These are phyloP conservation scores for Zapus hudsonius DNA, from an alignment of 2,113 vertebrate genomes.

Conservation along the genomic window DNA sequence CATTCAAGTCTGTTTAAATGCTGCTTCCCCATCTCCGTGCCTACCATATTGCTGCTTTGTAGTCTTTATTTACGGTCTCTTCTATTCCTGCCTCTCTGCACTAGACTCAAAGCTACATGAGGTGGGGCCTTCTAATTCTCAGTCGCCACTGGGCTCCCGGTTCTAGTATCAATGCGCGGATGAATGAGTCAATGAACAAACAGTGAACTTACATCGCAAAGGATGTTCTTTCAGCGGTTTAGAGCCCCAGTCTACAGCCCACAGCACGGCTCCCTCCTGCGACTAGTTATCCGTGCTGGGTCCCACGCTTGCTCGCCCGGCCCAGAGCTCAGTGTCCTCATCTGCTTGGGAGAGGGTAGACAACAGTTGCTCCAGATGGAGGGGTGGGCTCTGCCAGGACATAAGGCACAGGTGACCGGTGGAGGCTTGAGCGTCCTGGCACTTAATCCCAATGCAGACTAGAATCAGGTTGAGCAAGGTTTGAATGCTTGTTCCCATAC, in stretches of 20 bases:
- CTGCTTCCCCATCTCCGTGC: not conserved
- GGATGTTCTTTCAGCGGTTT: not conserved
- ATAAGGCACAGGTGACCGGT: not conserved
- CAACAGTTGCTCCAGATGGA: not conserved
- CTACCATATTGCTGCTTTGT: not conserved
- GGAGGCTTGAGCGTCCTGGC: not conserved
- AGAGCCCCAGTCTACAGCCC: not conserved
- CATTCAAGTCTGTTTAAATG: not conserved
- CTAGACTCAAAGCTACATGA: not conserved
- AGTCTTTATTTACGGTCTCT: too few species aligned
- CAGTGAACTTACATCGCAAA: not conserved
- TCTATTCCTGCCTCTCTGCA: not conserved
- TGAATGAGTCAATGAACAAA: not conserved
- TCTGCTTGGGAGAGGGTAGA: not conserved
- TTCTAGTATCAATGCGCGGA: not conserved
- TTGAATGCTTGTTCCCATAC: not conserved
- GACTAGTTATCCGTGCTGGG: not conserved
- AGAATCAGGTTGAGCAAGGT: rapidly evolving
- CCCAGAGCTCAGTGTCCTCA: not conserved
- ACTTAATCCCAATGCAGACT: not conserved
- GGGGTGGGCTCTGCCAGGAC: not conserved
- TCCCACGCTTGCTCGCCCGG: not conserved
- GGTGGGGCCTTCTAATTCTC: not conserved
- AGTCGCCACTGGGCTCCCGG: not conserved
- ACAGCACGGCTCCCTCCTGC: not conserved